Conservation (phyloP, 2,888 invertebrate genomes). For the Scrobipalpa atriplicella region DNA sequence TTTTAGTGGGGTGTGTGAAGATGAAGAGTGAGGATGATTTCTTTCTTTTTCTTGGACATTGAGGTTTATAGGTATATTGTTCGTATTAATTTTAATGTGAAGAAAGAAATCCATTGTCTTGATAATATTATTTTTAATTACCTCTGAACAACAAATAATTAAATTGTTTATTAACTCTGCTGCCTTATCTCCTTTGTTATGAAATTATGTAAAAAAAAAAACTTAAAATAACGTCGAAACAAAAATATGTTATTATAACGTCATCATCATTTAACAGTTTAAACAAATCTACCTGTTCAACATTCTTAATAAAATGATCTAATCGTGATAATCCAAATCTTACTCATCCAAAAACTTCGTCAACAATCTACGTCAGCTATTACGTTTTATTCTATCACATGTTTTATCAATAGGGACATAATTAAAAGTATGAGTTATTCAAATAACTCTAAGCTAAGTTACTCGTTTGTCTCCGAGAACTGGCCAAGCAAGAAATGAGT, state of each 20-base stretch:
- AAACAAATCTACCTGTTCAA: not conserved
- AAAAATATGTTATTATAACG: not conserved
- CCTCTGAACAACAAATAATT: no score
- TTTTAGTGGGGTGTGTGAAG: not conserved
- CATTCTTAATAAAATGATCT: not conserved
- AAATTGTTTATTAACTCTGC: no score
- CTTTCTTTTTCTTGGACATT: no score
- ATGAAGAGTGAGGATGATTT: no score
- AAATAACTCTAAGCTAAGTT: slow-evolving; percentile 10
- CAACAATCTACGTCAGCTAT: slow-evolving; percentile 25
- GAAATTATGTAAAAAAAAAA: no score
- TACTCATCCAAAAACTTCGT: slow-evolving; percentile 24
- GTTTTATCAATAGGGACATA: slow-evolving; percentile 5
- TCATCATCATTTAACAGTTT: not conserved
- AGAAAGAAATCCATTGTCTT: no score
- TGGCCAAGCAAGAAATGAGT: slow-evolving; percentile 16
- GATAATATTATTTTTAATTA: no score
- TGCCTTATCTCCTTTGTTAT: no score
- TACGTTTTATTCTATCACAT: slow-evolving; percentile 2
- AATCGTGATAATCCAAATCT: slow-evolving; percentile 20
- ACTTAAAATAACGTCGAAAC: no score
- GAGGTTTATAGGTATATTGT: no score
- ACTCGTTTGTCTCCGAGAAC: slow-evolving; percentile 21
- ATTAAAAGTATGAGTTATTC: slow-evolving; percentile 17
- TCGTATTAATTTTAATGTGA: no score